These are phyloP conservation scores for Tenthredo distinguenda DNA, from an alignment of 2,888 invertebrate species.

Conservation along the genomic window DNA sequence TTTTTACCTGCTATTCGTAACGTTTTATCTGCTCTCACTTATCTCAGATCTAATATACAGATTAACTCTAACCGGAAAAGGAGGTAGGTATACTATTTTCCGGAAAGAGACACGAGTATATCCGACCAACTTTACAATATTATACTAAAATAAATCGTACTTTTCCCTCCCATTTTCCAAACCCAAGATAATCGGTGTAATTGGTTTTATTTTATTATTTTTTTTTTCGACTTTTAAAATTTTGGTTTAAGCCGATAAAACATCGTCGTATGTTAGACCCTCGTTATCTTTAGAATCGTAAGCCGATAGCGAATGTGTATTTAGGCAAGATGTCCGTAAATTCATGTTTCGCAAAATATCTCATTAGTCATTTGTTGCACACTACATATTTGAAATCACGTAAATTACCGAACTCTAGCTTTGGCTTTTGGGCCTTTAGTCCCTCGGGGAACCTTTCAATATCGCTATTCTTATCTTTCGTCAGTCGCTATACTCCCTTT, in stretches of 20 bases:
- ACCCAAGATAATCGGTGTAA: background rate
- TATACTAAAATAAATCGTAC: background rate
- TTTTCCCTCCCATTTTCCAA: background rate
- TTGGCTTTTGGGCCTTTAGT: background rate
- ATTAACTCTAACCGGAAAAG: no score
- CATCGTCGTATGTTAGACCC: background rate
- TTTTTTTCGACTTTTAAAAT: background rate
- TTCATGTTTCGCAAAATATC: background rate
- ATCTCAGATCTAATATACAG: no score
- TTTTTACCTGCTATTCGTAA: no score
- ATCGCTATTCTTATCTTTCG: background rate
- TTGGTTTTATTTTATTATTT: no score
- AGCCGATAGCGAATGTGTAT: background rate
- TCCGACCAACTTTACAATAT: background rate
- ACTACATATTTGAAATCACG: background rate
- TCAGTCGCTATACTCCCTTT: background rate
- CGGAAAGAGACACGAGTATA: no score
- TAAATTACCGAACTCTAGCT: background rate
- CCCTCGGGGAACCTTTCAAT: background rate
- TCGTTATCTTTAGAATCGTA: background rate
- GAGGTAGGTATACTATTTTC: no score
- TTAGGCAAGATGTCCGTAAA: background rate
- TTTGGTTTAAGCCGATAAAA: background rate
- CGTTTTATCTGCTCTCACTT: no score
- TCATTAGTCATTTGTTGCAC: conserved; percentile 23